A percentile compares a stretch with the other conserved stretches of the same genome.
phyloP scores from a whole-genome alignment of 2,797 vertebrate species.

The Hephaestus fuliginosus region DNA sequence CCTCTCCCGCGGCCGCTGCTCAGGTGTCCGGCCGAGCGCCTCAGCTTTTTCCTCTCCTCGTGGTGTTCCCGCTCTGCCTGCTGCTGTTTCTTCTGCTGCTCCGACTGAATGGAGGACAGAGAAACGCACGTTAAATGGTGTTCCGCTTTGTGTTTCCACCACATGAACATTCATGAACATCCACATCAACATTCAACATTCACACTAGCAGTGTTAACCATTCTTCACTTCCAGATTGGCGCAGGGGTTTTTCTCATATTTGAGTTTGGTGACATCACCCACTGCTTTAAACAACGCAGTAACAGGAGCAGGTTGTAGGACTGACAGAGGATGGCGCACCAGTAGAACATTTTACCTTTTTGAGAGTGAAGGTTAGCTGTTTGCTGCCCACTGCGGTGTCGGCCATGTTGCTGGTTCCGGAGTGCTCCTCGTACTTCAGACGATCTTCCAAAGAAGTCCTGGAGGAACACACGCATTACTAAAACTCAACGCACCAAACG shows the following conservation, averaged over 20 bases:
- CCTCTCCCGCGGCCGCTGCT: constrained; percentile 82
- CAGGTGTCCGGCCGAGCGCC: constrained; percentile 92
- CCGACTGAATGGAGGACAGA: constrained; percentile 82
- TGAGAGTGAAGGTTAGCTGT: constrained; percentile 94
- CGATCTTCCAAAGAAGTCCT: constrained; percentile 96
- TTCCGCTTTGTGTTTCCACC: not conserved
- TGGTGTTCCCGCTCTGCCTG: constrained; percentile 92
- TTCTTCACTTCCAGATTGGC: not conserved
- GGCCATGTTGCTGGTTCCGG: constrained; percentile 83
- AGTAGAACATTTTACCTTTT: constrained; percentile 86
- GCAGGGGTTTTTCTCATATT: not conserved
- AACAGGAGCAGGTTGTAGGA: not conserved
- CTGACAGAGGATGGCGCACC: not conserved
- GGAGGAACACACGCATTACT: constrained; percentile 44
- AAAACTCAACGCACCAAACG: not conserved
- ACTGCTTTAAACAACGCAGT: not conserved
- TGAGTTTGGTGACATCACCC: not conserved
- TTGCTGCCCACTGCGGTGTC: constrained; percentile 96
- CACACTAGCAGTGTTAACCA: not conserved
- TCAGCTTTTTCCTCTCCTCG: constrained; percentile 91
- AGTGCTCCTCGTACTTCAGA: constrained; percentile 90
- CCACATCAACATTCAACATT: not conserved
- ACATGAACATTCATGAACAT: not conserved
- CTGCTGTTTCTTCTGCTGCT: constrained; percentile 91
- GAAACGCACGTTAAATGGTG: not conserved